Percentiles rank a stretch among this genome's conserved stretches.
These are phyloP conservation scores for Clamator glandarius DNA, from an alignment of 2,797 vertebrate species.

Conservation along the genomic window DNA sequence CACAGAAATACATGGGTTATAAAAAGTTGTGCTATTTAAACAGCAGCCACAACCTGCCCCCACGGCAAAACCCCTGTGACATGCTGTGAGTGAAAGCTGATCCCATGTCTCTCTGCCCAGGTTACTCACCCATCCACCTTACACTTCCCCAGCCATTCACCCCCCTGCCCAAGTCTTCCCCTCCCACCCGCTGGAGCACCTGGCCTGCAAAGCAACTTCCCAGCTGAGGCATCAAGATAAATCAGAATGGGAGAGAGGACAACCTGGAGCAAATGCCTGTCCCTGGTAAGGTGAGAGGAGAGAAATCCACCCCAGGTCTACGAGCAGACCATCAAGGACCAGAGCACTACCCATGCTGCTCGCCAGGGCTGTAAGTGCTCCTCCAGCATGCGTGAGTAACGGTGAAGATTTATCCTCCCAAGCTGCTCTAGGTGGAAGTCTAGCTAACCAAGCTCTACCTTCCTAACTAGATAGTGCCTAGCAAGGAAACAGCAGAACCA, in stretches of 20 bases:
- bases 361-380: accelerated
- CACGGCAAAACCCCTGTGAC: accelerated
- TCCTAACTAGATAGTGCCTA: not conserved
- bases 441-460: not conserved
- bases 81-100: accelerated
- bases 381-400: not conserved
- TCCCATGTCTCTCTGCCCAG: not conserved
- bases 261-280: accelerated
- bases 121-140: not conserved
- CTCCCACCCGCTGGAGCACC: accelerated
- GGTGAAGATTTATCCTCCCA: not conserved
- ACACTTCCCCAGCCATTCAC: not conserved
- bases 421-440: not conserved
- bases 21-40: not conserved
- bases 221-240: not conserved
- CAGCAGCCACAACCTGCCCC: not conserved
- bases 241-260: not conserved
- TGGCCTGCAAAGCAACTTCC: not conserved
- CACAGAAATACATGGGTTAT: not conserved
- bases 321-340: not conserved
- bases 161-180: not conserved
- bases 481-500: not conserved
- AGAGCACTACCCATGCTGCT: accelerated
- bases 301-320: not conserved
- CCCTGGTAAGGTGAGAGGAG: not conserved